Percentiles rank a stretch among this genome's conserved stretches.
Conservation (phyloP, 2,113 vertebrate genomes). For the Leucopsar rothschildi region DNA sequence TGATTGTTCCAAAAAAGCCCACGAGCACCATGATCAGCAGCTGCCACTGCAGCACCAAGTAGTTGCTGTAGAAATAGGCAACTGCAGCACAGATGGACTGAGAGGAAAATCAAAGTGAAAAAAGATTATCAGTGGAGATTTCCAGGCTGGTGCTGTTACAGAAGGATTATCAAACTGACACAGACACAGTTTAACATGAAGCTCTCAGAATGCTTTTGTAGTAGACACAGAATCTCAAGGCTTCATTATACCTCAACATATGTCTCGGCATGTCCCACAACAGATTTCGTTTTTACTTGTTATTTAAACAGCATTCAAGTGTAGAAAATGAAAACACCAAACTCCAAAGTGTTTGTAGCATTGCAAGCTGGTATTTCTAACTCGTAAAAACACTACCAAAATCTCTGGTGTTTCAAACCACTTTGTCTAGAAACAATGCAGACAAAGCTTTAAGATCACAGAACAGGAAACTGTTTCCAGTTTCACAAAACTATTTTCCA, state of each 20-base stretch:
- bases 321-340: background rate
- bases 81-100: slow-evolving; percentile 93
- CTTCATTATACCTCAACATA: background rate
- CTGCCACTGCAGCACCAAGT: slow-evolving; percentile 94
- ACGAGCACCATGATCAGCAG: slow-evolving; percentile 89
- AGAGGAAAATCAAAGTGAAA: background rate
- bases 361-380: background rate
- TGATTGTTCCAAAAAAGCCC: slow-evolving; percentile 85
- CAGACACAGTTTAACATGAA: background rate
- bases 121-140: background rate
- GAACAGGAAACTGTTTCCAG: background rate
- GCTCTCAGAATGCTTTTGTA: background rate
- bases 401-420: background rate
- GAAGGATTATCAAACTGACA: background rate
- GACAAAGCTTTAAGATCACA: background rate
- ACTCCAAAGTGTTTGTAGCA: background rate
- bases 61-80: slow-evolving; percentile 98
- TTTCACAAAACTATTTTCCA: background rate
- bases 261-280: background rate
- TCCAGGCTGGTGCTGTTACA: background rate
- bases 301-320: background rate
- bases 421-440: background rate
- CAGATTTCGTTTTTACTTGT: slow-evolving; percentile 15
- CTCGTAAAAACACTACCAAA: background rate
- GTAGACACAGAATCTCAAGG: background rate